Conservation (phyloP, 2,888 invertebrate genomes). For the Lepas anatifera region DNA sequence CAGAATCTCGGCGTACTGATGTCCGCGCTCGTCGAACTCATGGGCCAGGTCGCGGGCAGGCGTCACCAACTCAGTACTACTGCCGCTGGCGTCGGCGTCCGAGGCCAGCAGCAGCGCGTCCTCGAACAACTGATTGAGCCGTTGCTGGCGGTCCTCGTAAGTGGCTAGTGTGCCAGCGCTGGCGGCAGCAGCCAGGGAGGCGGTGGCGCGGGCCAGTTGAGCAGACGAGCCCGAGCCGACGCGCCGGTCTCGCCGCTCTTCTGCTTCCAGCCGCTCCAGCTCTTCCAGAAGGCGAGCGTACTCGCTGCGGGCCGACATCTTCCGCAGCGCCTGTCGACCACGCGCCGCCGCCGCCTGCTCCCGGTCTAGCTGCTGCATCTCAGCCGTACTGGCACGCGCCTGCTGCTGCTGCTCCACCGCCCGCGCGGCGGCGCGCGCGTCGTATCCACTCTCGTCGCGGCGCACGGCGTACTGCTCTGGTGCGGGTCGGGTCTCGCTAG, state of each 20-base stretch:
- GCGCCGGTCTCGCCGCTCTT: not conserved
- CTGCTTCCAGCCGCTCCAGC: not conserved
- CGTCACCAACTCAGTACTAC: not conserved
- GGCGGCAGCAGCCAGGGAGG: not conserved
- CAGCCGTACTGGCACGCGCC: not conserved
- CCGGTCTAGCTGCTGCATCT: not conserved
- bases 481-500: not conserved
- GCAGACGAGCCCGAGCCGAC: not conserved
- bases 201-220: constrained; percentile 3
- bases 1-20: not conserved
- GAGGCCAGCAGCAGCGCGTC: not conserved
- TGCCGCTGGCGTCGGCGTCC: not conserved
- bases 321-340: not conserved
- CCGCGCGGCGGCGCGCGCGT: not conserved
- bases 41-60: not conserved
- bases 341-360: constrained; percentile 2
- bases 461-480: not conserved
- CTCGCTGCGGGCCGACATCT: not conserved
- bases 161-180: not conserved
- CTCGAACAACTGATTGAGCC: constrained; percentile 8
- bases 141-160: not conserved
- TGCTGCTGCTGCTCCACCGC: not conserved
- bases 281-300: not conserved
- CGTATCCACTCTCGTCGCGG: constrained; percentile 4
- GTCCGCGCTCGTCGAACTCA: not conserved